Conservation (phyloP, 2,797 vertebrate species). For the Crax fasciolata region DNA sequence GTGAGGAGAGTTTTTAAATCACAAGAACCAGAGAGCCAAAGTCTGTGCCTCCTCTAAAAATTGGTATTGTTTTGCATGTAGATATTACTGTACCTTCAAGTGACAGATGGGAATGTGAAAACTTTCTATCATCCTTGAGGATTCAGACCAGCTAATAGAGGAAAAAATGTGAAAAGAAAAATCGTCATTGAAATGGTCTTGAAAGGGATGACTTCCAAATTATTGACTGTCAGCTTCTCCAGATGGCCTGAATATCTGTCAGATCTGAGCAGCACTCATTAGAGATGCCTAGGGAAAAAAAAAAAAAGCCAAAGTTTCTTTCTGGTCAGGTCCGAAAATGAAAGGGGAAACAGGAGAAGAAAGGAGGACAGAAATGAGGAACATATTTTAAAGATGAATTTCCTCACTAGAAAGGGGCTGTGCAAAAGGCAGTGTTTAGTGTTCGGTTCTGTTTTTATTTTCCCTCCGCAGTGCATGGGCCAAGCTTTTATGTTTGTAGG, state of each 20-base stretch:
- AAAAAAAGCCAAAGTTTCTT: background rate
- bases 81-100: constrained; percentile 47
- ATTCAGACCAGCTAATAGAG: constrained; percentile 58
- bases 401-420: background rate
- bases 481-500: background rate
- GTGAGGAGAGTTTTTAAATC: background rate
- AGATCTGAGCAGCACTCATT: constrained; percentile 51
- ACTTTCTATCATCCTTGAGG: constrained; percentile 73
- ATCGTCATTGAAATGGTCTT: constrained; percentile 64
- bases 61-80: constrained; percentile 41
- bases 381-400: background rate
- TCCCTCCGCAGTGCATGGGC: background rate
- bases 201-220: constrained; percentile 74
- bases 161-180: constrained; percentile 62
- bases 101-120: constrained; percentile 78
- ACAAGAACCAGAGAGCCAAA: constrained; percentile 7
- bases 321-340: constrained; percentile 9
- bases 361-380: background rate
- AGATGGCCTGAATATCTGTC: constrained; percentile 73
- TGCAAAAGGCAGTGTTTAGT: background rate
- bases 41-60: constrained; percentile 18
- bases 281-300: constrained; percentile 38
- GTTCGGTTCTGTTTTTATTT: background rate
- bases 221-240: constrained; percentile 74
- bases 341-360: background rate